A percentile compares a stretch with the other conserved stretches of the same genome.
phyloP scores from a whole-genome alignment of 2,113 vertebrate genomes.

The Pituophis catenifer region DNA sequence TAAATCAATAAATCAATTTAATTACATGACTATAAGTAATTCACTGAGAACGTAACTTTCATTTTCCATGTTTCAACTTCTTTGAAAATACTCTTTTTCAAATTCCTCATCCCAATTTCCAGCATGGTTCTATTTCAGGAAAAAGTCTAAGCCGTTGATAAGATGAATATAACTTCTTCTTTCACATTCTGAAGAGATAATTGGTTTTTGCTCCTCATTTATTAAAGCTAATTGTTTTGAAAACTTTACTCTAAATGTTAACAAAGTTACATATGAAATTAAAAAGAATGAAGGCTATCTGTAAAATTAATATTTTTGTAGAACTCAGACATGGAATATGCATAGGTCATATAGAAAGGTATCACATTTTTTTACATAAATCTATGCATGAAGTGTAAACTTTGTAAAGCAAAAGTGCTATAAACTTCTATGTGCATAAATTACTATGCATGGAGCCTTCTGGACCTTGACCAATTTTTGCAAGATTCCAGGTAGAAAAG shows the following conservation, averaged over 20 bases:
- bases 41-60: background rate
- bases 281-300: background rate
- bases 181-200: slow-evolving; percentile 18
- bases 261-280: slow-evolving; percentile 27
- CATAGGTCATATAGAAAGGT: background rate
- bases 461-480: background rate
- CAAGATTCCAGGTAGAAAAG: background rate
- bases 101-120: slow-evolving; percentile 13
- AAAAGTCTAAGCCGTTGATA: slow-evolving; percentile 41
- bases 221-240: slow-evolving; percentile 42
- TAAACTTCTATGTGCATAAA: background rate
- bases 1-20: background rate
- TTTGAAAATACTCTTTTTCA: background rate
- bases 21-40: background rate
- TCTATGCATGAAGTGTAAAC: background rate
- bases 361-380: background rate
- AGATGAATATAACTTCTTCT: slow-evolving; percentile 35
- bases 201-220: slow-evolving; percentile 29
- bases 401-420: background rate
- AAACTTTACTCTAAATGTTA: slow-evolving; percentile 34
- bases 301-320: background rate
- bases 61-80: background rate
- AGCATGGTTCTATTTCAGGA: slow-evolving; percentile 33
- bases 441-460: background rate
- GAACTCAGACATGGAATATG: background rate